Conservation (phyloP, 1,140 invertebrate species). For the Leptinotarsa defecta region DNA sequence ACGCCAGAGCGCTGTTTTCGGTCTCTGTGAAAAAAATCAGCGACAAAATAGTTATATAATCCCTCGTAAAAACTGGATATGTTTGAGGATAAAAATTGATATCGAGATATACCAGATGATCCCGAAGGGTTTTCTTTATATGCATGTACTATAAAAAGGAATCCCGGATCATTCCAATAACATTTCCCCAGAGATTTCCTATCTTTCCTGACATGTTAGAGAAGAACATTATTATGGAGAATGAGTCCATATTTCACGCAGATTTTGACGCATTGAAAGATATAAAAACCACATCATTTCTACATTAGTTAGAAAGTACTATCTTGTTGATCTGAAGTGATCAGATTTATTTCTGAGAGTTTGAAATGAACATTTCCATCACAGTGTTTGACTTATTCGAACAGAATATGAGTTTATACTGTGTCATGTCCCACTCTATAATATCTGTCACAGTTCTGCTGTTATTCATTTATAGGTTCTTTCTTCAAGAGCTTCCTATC, state of each 20-base stretch:
- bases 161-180: slow-evolving; percentile 20
- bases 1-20: background rate
- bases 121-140: slow-evolving; percentile 9
- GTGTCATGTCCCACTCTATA: no score
- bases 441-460: no score
- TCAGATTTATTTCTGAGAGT: no score
- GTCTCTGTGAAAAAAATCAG: background rate
- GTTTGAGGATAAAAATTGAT: slow-evolving; percentile 13
- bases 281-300: background rate
- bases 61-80: slow-evolving; percentile 9
- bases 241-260: slow-evolving; percentile 19
- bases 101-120: slow-evolving; percentile 20
- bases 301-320: background rate
- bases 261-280: slow-evolving; percentile 13
- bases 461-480: no score
- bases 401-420: no score
- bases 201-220: slow-evolving; percentile 13
- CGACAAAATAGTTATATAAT: background rate
- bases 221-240: slow-evolving; percentile 18
- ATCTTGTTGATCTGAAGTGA: no score
- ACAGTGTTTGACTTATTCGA: no score
- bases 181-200: slow-evolving; percentile 22
- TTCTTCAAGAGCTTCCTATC: no score
- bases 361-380: no score
- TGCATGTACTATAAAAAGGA: slow-evolving; percentile 13